These are phyloP conservation scores for Eupelmus urozonus DNA, from an alignment of 2,888 invertebrate genomes.

Conservation along the genomic window DNA sequence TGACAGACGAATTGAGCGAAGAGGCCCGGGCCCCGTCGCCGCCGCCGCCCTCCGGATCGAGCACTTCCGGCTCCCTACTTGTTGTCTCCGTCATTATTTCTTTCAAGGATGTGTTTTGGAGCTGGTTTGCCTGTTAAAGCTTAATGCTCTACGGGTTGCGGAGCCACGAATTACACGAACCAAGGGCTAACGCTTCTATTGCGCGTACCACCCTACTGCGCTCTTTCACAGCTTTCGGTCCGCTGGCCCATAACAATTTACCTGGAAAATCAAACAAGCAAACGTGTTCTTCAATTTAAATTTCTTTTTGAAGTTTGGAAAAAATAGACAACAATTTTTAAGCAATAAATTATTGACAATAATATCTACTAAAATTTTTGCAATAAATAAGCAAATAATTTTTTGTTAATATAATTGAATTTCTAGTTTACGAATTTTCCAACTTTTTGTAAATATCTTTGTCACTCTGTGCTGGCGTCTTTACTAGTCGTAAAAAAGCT, in stretches of 20 bases:
- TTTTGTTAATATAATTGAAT: too few species aligned
- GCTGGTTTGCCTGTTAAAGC: too few species aligned
- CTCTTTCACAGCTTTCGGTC: neutral
- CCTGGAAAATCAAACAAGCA: constrained; percentile 18
- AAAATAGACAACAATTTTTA: neutral
- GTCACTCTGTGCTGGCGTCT: too few species aligned
- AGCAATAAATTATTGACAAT: too few species aligned
- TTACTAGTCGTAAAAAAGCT: too few species aligned
- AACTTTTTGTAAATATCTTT: too few species aligned
- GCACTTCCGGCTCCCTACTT: constrained; percentile 69
- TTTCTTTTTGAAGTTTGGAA: neutral
- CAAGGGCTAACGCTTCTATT: neutral
- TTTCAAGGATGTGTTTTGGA: too few species aligned
- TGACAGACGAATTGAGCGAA: constrained; percentile 62
- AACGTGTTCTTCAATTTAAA: neutral
- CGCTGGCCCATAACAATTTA: constrained; percentile 56
- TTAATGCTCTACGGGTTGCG: neutral
- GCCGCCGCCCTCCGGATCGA: constrained; percentile 68
- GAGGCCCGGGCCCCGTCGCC: constrained; percentile 69
- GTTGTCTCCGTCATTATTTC: constrained; percentile 73
- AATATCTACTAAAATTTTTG: too few species aligned
- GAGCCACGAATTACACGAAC: neutral
- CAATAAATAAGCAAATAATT: too few species aligned
- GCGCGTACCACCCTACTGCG: constrained; percentile 23
- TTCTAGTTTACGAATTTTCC: too few species aligned